Evolutionary conservation across 2,888 invertebrate species (phyloP).

Genomic region (Strigamia transsilvanica): DNA sequence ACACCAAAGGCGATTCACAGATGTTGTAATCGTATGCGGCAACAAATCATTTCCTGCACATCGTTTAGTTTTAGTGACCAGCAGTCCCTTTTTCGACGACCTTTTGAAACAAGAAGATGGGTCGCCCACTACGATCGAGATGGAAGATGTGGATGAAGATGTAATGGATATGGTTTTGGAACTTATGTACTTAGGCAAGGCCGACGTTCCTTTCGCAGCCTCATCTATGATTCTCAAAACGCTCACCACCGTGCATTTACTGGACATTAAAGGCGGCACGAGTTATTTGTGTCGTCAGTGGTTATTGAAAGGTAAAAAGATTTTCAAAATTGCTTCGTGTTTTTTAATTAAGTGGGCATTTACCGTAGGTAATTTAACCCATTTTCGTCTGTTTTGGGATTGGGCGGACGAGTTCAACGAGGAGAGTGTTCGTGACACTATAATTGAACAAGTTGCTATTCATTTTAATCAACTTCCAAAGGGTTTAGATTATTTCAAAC

Average conservation of each 20-base stretch:
- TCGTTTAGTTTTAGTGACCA: neutral
- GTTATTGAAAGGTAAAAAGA: neutral
- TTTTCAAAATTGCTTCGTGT: neutral
- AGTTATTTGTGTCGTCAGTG: constrained; percentile 28
- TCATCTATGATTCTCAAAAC: constrained; percentile 21
- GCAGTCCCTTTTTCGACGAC: constrained; percentile 14
- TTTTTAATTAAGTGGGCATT: neutral
- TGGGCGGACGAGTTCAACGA: constrained; percentile 27
- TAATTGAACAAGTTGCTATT: constrained; percentile 24
- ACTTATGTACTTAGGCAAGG: neutral
- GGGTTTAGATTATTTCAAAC: constrained; percentile 23
- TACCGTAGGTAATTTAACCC: neutral
- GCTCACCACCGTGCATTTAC: constrained; percentile 1
- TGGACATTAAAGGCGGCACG: constrained; percentile 6
- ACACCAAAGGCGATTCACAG: neutral
- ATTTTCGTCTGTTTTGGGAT: constrained; percentile 31
- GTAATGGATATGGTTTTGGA: constrained; percentile 24
- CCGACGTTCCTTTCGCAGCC: constrained; percentile 1
- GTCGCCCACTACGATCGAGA: constrained; percentile 1
- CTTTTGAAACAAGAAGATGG: constrained; percentile 23
- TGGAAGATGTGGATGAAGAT: constrained; percentile 32
- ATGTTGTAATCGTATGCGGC: neutral
- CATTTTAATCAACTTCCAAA: constrained; percentile 16
- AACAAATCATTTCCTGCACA: neutral
- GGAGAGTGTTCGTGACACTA: constrained; percentile 15